A percentile compares a stretch with the other conserved stretches of the same genome.
These are phyloP conservation scores for Sipha flava DNA, from an alignment of 1,140 invertebrate species.

Conservation along the genomic window DNA sequence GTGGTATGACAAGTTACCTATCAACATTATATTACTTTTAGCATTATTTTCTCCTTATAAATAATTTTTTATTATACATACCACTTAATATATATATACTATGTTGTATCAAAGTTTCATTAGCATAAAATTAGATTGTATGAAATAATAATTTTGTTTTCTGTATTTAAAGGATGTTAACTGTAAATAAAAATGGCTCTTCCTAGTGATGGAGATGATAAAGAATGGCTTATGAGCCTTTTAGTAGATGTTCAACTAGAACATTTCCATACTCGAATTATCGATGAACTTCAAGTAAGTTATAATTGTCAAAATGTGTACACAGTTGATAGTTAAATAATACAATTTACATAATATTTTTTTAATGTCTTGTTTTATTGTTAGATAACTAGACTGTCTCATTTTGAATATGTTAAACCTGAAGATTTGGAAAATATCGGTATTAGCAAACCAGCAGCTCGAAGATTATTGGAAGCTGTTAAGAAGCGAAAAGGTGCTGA, in stretches of 20 bases:
- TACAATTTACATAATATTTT: not conserved
- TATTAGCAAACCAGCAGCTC: conserved; percentile 81
- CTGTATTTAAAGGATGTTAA: not conserved
- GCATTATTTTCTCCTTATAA: not conserved
- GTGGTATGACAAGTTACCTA: not conserved
- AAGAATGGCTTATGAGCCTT: conserved; percentile 74
- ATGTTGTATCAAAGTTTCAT: not conserved
- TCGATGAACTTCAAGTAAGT: conserved; percentile 76
- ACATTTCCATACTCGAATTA: conserved; percentile 80
- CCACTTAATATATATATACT: not conserved
- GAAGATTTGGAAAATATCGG: conserved; percentile 93
- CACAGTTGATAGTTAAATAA: not conserved
- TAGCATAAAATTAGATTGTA: not conserved
- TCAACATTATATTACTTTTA: not conserved
- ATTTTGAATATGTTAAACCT: conserved; percentile 90
- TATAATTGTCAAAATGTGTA: not conserved
- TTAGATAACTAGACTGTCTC: conserved; percentile 73
- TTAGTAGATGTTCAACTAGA: conserved; percentile 83
- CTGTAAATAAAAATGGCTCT: not conserved
- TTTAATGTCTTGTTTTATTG: conserved; percentile 30
- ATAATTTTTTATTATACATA: not conserved
- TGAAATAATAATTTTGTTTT: not conserved
- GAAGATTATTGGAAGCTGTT: conserved; percentile 81
- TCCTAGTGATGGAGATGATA: conserved; percentile 51
- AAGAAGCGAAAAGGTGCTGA: conserved; percentile 72